phyloP scores from a whole-genome alignment of 2,797 vertebrate genomes.

The Menidia menidia region DNA sequence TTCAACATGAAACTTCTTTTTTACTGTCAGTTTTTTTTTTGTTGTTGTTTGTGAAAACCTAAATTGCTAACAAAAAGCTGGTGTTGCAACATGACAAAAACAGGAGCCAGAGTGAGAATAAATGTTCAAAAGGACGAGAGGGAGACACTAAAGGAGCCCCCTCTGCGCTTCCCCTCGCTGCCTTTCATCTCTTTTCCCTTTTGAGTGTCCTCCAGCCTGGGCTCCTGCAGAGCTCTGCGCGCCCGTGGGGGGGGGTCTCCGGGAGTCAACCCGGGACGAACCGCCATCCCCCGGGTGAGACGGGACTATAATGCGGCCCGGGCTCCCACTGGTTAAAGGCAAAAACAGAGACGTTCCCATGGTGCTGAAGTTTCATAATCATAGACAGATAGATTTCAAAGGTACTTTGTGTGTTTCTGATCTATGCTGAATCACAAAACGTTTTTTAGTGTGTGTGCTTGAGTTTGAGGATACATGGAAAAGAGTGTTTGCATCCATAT shows the following conservation, averaged over 20 bases:
- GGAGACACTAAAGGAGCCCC: constrained; percentile 41
- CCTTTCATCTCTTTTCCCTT: constrained; percentile 74
- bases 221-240: constrained; percentile 34
- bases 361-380: neutral
- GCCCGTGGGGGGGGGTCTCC: constrained; percentile 48
- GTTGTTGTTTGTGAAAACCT: constrained; percentile 14
- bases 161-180: constrained; percentile 43
- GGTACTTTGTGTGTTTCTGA: neutral
- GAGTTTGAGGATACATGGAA: neutral
- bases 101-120: constrained; percentile 22
- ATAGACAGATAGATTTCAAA: neutral
- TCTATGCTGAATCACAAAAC: neutral
- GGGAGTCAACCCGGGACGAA: neutral
- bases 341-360: neutral
- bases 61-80: constrained; percentile 47
- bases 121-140: constrained; percentile 10
- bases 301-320: neutral
- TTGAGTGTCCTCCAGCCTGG: constrained; percentile 69
- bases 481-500: neutral
- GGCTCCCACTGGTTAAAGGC: neutral
- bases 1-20: neutral
- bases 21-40: constrained; percentile 5
- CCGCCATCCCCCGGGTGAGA: neutral
- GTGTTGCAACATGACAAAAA: constrained; percentile 48
- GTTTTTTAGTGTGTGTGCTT: neutral